Conservation (phyloP, 2,888 invertebrate genomes). For the Norana najaformis region DNA sequence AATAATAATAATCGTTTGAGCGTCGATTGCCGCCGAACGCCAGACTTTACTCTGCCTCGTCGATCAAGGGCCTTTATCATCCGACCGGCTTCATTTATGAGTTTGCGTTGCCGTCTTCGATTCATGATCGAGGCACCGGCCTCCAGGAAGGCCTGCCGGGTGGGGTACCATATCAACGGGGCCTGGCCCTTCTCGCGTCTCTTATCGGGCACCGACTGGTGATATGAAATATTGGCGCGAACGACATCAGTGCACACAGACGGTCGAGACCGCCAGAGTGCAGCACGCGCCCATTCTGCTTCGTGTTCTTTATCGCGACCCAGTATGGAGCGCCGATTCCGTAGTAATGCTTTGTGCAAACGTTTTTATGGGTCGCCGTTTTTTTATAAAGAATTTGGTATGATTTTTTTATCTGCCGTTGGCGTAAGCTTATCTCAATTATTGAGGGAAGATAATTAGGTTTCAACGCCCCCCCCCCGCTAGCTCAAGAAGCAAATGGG, state of each 20-base stretch:
- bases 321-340: not conserved
- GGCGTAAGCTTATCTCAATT: not conserved
- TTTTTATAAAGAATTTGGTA: not conserved
- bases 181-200: constrained; percentile 13
- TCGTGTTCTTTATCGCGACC: not conserved
- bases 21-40: not conserved
- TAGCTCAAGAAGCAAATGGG: not conserved
- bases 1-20: not conserved
- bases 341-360: constrained; percentile 26
- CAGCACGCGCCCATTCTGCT: not conserved
- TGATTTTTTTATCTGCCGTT: constrained; percentile 14
- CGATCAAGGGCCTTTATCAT: constrained; percentile 13
- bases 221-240: constrained; percentile 20
- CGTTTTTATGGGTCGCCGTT: constrained; percentile 19
- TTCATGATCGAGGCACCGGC: not conserved
- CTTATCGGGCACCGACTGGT: constrained; percentile 16
- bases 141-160: not conserved
- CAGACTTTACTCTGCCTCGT: not conserved
- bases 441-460: not conserved
- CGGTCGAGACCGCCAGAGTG: not conserved
- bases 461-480: not conserved
- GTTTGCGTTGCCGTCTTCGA: not conserved
- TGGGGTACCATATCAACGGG: not conserved
- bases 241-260: constrained; percentile 23
- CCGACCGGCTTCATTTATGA: not conserved